These are phyloP conservation scores for Micromesistius poutassou DNA, from an alignment of 2,797 vertebrate genomes.

Conservation along the genomic window DNA sequence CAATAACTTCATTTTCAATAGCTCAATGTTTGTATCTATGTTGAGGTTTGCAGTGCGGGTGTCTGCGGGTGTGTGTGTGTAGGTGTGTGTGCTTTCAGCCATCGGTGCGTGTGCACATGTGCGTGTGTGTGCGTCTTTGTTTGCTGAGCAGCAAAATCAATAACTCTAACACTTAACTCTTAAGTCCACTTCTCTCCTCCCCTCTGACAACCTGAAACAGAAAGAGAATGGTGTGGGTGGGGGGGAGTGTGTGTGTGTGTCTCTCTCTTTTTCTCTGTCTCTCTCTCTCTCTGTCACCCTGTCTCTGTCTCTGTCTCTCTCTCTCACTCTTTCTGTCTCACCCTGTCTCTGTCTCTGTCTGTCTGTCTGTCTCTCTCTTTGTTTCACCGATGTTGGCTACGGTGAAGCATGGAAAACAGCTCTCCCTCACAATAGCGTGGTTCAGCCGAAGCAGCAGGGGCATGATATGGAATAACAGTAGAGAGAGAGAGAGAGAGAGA, in stretches of 20 bases:
- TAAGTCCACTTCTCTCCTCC: constrained; percentile 7
- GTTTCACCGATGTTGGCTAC: constrained; percentile 35
- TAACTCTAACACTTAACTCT: constrained; percentile 2
- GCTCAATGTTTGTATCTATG: not conserved
- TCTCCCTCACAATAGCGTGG: constrained; percentile 39
- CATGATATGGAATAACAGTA: constrained; percentile 42
- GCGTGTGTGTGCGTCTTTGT: not conserved
- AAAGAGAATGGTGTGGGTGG: too few species aligned
- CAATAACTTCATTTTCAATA: not conserved
- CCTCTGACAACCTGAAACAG: not conserved
- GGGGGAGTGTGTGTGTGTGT: too few species aligned
- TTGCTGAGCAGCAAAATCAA: constrained; percentile 10
- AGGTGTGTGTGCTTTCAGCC: constrained; percentile 12
- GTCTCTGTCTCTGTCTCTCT: not conserved
- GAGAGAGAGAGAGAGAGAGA: constrained; percentile 13
- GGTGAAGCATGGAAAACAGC: constrained; percentile 48
- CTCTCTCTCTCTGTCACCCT: not conserved
- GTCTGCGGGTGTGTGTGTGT: not conserved
- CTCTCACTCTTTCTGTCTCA: constrained; percentile 4
- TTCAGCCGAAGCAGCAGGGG: constrained; percentile 51
- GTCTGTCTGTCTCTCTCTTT: constrained; percentile 22
- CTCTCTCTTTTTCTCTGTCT: not conserved
- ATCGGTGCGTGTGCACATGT: not conserved
- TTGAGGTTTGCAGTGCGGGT: not conserved
- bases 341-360: constrained; percentile 5